A percentile compares a stretch with the other conserved stretches of the same genome.
Conservation (phyloP, 2,888 invertebrate species). For the Galerucella nymphaeae region DNA sequence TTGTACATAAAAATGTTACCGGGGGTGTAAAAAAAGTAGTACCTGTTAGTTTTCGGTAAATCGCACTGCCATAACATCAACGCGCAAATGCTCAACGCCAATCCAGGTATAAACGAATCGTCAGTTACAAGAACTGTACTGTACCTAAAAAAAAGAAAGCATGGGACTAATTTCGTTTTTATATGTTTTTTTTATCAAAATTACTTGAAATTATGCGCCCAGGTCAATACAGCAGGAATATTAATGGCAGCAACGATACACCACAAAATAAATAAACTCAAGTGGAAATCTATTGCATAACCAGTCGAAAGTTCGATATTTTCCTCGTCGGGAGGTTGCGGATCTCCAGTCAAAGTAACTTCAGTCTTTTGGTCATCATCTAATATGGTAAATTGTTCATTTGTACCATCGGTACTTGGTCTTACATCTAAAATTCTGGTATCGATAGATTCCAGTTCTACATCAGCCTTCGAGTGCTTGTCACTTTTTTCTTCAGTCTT, state of each 20-base stretch:
- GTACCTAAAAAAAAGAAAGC: constrained; percentile 64
- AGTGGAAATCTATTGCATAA: constrained; percentile 74
- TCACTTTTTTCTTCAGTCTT: background rate
- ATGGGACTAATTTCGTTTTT: background rate
- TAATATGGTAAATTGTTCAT: background rate
- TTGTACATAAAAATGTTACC: background rate
- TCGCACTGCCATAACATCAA: constrained; percentile 76
- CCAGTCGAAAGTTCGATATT: constrained; percentile 37
- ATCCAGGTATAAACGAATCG: constrained; percentile 71
- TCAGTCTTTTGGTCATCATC: constrained; percentile 13
- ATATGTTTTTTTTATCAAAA: constrained; percentile 48
- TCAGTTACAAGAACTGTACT: constrained; percentile 71
- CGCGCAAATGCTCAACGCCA: constrained; percentile 71
- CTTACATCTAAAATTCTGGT: background rate
- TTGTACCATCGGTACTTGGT: background rate
- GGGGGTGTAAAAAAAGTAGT: constrained; percentile 59
- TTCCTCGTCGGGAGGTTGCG: background rate
- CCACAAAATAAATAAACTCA: constrained; percentile 78
- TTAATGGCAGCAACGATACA: constrained; percentile 74
- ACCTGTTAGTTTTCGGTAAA: constrained; percentile 74
- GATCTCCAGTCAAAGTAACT: background rate
- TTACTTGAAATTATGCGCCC: constrained; percentile 85
- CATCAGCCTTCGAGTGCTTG: background rate
- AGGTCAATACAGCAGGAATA: constrained; percentile 78
- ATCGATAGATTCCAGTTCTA: background rate